Conservation (phyloP, 2,797 vertebrate species). For the Basileuterus tristriatus region DNA sequence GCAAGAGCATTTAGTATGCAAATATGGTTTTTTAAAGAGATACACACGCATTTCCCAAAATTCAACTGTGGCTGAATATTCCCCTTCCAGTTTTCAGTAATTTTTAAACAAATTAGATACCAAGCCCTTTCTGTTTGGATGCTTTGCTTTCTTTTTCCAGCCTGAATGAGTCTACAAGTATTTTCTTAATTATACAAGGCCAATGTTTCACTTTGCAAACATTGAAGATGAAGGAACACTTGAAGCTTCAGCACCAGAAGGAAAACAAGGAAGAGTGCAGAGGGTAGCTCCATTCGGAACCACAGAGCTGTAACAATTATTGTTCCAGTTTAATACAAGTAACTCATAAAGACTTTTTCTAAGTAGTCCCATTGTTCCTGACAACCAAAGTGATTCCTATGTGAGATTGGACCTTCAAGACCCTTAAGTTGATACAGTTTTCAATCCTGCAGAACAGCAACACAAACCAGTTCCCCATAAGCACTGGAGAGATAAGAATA, state of each 20-base stretch:
- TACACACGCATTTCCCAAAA: background rate
- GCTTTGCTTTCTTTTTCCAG: constrained; percentile 47
- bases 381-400: constrained; percentile 60
- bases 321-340: constrained; percentile 68
- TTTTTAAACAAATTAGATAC: constrained; percentile 67
- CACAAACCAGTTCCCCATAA: background rate
- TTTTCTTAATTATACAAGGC: constrained; percentile 62
- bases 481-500: background rate
- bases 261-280: constrained; percentile 74
- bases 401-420: constrained; percentile 35
- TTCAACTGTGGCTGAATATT: constrained; percentile 4
- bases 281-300: constrained; percentile 76
- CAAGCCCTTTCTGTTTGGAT: constrained; percentile 31
- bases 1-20: background rate
- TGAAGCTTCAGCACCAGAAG: constrained; percentile 89
- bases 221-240: constrained; percentile 75
- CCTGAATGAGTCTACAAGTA: constrained; percentile 62
- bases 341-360: constrained; percentile 44
- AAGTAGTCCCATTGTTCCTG: constrained; percentile 36
- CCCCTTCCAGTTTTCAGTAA: constrained; percentile 18
- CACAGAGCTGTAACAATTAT: constrained; percentile 70
- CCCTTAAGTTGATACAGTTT: background rate
- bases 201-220: constrained; percentile 64
- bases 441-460: constrained; percentile 46
- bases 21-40: background rate